Evolutionary conservation across 64 coral and sea anemone species (phyloP), one percentile per base, ranked within the genome.

Genomic region (Montipora capricornis): DNA sequence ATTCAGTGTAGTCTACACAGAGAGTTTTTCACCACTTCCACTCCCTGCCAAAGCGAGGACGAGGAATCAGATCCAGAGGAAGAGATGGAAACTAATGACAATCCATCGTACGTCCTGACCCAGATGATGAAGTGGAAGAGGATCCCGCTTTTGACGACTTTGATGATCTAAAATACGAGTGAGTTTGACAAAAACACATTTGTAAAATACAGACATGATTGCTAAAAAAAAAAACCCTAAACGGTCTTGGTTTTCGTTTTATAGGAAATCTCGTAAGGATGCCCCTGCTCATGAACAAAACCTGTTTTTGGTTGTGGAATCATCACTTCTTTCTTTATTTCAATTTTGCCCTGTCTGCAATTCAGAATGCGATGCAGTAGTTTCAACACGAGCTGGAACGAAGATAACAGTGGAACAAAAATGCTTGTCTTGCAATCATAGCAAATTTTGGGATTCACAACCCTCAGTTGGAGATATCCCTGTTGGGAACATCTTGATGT

Each of bases 401-500:
- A 77, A 48, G 15, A 77, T 48, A 77, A 89, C 73, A 6, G 47
- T 88, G 2, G 15, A 5, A 10, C 70, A 75, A 58, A 44, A 78
- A 61, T 89, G 87, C 87, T 74, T 88, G 9, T 88, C 49, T 53
- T 88, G 0, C 69, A 16, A 17, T n/a, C 78, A 29, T 49, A 62
- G 5, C 16, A 89, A 20, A 74, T 24, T 3, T 5, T 78, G 74
- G 87, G 70, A 78, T 89, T 89, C 87, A 8, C 73, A 78, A 52
- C 87, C 87, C 9, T 44, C 70, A 7, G 47, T 89, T 58, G 69
- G 70, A 17, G 24, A 89, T 17, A 60, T 78, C n/a, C 87, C 87
- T 60, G n/a, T 88, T 88, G 87, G 71, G 5, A 50, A 74, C 20
- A 78, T 89, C n/a, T 49, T 75, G 87, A 57, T 89, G 87, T 89